Evolutionary conservation across 2,888 invertebrate genomes (phyloP), one percentile per base, ranked within the genome.

Genomic region (Dascillus cervinus): DNA sequence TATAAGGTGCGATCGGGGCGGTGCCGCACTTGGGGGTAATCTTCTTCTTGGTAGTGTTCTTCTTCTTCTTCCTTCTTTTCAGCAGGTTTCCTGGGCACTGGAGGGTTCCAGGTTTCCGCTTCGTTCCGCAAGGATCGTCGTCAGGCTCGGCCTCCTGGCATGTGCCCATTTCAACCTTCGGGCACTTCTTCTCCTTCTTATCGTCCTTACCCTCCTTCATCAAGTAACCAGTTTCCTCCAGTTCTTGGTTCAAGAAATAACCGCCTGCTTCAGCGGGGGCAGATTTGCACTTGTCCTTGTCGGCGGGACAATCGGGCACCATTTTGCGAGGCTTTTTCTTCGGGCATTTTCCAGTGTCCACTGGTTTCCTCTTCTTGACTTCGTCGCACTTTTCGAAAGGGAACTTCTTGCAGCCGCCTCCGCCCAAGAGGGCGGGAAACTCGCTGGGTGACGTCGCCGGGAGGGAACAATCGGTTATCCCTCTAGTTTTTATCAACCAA

Each of bases 41-140:
- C 17, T 17, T 17, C 4, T 6, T 41, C 39, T 27, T 43, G 33
- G 19, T 41, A 32, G 26, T 32, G 33, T 17, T 36, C 27, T 22
- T 34, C 22, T 27, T 29, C 26, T 10, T 54, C 29, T 12, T 55
- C 27, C 34, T 55, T 53, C 5, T 58, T 49, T 13, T 61, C 56
- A 3, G 53, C 54, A 24, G 58, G 60, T 24, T 64, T 53, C 33
- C 57, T 49, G 27, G 64, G 54, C 25, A 65, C 41, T 22, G 58
- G 55, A 29, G 55, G 56, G 26, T 64, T 55, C 43, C 62, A 53
- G 35, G 61, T 57, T 29, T 62, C 56, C 4, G 60, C 32, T 2
- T 60, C 58, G 9, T 55, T 1, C 10, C 29, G 22, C 46, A 48
- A 11, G 38, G 44, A 28, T 41, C 44, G 6, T 41, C 41, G 6